Evolutionary conservation across 2,888 invertebrate species (phyloP), one percentile per base, ranked within the genome.

Genomic region (Tinea pellionella): DNA sequence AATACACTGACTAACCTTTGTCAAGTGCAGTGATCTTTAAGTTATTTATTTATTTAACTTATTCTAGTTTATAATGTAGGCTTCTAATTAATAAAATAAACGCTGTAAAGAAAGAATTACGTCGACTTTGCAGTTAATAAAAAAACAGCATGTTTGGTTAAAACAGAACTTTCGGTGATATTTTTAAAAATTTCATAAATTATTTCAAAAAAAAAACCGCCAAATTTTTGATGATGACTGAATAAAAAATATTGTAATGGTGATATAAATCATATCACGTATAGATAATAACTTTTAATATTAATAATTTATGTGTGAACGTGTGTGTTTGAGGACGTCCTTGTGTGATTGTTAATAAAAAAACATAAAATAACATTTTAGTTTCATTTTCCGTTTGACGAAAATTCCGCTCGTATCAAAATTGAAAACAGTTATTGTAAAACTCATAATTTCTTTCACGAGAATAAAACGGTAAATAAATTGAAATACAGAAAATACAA

Each of bases 271-370:
- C 55, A 71, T 83, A 78, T 86, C 82, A 80, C 79, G 67, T 69
- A 71, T 82, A 84, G 84, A 32, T 59, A 42, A n/a, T 30, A 57
- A 30, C 32, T 3, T 77, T 72, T 79, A 79, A 81, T 77, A 73
- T 74, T 77, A 62, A 56, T 61, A 61, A 61, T 64, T 68, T 66
- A 68, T 65, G 58, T 71, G 73, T 60, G 59, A 59, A 51, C 79
- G 78, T 83, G 78, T 69, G 69, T 86, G 85, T 71, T 72, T 87
- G 85, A 80, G 87, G 87, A 87, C 87, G 87, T 87, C 87, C 87
- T 86, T 84, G 87, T 76, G 72, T 86, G 86, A 65, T 77, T 78
- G 78, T 80, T 75, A 78, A 75, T 80, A 80, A 80, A 80, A 74
- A 73, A 71, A 68, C 70, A 68, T 65, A 69, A 59, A 62, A 63